Evolutionary conservation across 1,140 invertebrate species (phyloP), one percentile per base, ranked within the genome.

Genomic region (Pogonus chalceus): DNA sequence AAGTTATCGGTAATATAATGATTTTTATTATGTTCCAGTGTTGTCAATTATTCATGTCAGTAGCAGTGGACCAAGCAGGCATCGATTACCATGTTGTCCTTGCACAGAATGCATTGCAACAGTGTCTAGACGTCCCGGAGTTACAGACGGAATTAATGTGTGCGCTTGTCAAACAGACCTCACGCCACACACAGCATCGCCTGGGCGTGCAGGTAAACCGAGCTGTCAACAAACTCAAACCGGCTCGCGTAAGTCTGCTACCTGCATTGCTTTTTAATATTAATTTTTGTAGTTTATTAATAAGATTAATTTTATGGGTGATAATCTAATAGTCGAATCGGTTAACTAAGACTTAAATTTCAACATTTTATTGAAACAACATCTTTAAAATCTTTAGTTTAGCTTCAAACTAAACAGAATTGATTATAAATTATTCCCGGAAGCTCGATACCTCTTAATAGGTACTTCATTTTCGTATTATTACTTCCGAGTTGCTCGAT

Each of bases 21-120:
- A 39, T 2, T 54, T 59, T 31, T 56, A 58, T 61, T 61, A 52
- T 56, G 57, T 73, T 71, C 51, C 72, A 93, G 89, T 90, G 90
- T 69, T 85, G 91, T 60, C 90, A 95, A 68, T 77, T 96, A 60
- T 97, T 96, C 72, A 93, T 92, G 79, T 94, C 90, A 16, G 92
- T 94, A 57, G 83, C 86, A 16, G 85, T 97, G 56, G 93, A 96
- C 72, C 89, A 93, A 62, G 88, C 91, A 31, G 90, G 90, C 61
- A 94, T 97, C 62, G 93, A 96, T 73, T 94, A 95, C 70, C 93
- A 96, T 67, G 92, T 96, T 60, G 88, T 90, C 47, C 75, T 97
- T 56, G 92, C 92, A 20, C 93, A 96, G 80, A 94, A 94, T 70
- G 88, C 92, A 9, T 75, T 96, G 43, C 87, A 92, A 67, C 85